phyloP scores from a whole-genome alignment of 2,113 vertebrate genomes.

The Cyanocitta stelleri region DNA sequence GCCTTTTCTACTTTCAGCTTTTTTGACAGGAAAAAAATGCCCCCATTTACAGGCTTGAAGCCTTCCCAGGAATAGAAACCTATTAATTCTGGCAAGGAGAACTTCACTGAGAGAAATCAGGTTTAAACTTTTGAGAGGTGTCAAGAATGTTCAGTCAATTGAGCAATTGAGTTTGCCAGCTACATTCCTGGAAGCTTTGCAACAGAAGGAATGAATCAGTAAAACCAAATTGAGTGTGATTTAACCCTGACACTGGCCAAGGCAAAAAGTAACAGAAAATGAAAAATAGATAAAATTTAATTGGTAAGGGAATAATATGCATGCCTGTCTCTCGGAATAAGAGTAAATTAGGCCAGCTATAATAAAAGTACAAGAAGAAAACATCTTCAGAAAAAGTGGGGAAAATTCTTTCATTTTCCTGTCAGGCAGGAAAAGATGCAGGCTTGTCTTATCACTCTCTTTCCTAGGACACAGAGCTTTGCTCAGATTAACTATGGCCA shows the following conservation, averaged over 20 bases:
- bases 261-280: not conserved
- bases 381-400: not conserved
- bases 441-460: not conserved
- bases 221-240: not conserved
- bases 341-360: not conserved
- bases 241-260: not conserved
- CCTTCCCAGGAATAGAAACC: not conserved
- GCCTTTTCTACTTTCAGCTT: not conserved
- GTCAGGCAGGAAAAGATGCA: not conserved
- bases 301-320: not conserved
- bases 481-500: not conserved
- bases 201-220: slow-evolving; percentile 22
- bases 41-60: not conserved
- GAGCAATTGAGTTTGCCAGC: not conserved
- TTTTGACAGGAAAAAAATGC: not conserved
- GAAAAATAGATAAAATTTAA: not conserved
- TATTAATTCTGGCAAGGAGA: not conserved
- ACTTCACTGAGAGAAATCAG: not conserved
- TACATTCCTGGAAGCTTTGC: slow-evolving; percentile 24
- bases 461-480: not conserved
- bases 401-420: not conserved
- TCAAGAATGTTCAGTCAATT: slow-evolving; percentile 15
- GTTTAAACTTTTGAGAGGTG: not conserved
- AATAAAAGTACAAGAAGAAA: not conserved
- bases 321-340: not conserved